Evolutionary conservation across 2,113 vertebrate genomes (phyloP).

Genomic region (Myotis davidii): DNA sequence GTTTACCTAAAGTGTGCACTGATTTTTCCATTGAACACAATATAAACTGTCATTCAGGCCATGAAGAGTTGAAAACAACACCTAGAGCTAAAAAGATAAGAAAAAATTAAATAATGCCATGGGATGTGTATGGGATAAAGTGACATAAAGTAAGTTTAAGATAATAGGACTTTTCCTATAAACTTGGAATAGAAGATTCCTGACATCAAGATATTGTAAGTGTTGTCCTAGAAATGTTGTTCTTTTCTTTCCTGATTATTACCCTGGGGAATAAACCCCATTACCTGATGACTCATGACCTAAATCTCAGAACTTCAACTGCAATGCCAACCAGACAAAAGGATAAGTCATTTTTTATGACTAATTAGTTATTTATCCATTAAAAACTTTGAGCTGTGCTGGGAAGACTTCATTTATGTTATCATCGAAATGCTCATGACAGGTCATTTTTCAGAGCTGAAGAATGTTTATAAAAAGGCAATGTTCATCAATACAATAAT

Average conservation of each 20-base stretch:
- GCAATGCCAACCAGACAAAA: not conserved
- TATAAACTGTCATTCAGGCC: conserved; percentile 62
- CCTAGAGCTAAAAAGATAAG: conserved; percentile 58
- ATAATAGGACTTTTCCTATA: not conserved
- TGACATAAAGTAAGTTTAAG: not conserved
- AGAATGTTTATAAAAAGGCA: not conserved
- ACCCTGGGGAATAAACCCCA: not conserved
- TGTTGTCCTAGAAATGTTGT: not conserved
- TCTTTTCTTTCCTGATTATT: not conserved
- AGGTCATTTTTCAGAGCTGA: not conserved
- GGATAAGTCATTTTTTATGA: not conserved
- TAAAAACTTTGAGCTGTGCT: not conserved
- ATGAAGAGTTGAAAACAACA: conserved; percentile 57
- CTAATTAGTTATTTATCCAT: not conserved
- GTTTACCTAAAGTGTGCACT: conserved; percentile 48
- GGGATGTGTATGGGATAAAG: not conserved
- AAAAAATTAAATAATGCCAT: not conserved
- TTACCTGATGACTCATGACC: not conserved
- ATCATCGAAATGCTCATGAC: not conserved
- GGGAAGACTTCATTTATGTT: not conserved
- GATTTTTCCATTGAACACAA: conserved; percentile 69
- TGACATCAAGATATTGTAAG: not conserved
- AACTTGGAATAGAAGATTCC: not conserved
- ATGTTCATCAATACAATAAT: conserved; percentile 7
- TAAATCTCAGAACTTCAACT: not conserved